Conservation (phyloP, 2,113 vertebrate genomes). For the Cynopterus brachyotis region DNA sequence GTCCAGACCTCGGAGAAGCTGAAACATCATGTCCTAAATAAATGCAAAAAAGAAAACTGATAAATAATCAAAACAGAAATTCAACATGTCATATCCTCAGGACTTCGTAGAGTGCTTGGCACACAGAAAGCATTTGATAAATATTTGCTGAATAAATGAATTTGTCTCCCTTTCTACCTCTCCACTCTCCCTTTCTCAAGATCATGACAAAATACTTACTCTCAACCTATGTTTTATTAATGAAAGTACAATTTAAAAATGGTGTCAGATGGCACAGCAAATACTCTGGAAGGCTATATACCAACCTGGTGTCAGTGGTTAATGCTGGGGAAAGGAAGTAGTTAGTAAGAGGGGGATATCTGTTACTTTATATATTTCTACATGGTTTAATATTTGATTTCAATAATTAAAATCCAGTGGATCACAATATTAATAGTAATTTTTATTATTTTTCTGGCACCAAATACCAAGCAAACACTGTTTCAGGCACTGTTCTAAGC, state of each 20-base stretch:
- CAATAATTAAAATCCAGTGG: neutral
- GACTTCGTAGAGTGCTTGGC: neutral
- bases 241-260: slow-evolving; percentile 25
- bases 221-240: neutral
- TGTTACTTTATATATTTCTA: neutral
- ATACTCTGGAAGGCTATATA: neutral
- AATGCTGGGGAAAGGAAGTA: neutral
- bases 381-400: neutral
- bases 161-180: neutral
- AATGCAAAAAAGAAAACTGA: slow-evolving; percentile 42
- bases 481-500: neutral
- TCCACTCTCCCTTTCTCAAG: neutral
- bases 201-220: neutral
- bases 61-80: slow-evolving; percentile 29
- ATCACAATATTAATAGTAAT: neutral
- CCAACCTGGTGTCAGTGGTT: neutral
- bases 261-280: neutral
- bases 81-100: neutral
- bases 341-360: neutral
- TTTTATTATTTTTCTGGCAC: neutral
- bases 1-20: slow-evolving; percentile 97
- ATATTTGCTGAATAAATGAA: neutral
- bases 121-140: neutral
- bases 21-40: slow-evolving; percentile 97
- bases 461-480: neutral